Evolutionary conservation across 2,113 vertebrate species (phyloP).

Genomic region (Lampris megalopsis): DNA sequence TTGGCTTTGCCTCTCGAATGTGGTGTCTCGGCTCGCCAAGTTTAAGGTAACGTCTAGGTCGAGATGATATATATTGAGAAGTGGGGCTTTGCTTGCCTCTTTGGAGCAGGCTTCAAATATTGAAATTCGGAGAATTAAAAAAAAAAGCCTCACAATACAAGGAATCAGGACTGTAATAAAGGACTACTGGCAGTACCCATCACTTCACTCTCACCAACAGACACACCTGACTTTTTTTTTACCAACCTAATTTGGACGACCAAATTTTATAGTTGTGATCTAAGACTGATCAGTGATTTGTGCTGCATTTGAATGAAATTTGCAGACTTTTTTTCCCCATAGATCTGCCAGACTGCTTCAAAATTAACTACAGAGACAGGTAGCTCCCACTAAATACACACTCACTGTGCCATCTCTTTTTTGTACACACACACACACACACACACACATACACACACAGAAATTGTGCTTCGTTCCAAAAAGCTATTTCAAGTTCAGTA

Average conservation of each 20-base stretch:
- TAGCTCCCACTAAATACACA: slow-evolving; percentile 41
- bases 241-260: not conserved
- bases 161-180: not conserved
- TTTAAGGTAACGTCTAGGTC: no score
- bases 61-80: no score
- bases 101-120: no score
- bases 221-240: slow-evolving; percentile 1
- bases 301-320: slow-evolving; percentile 26
- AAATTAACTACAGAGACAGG: slow-evolving; percentile 49
- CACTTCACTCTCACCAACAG: not conserved
- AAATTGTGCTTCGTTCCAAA: no score
- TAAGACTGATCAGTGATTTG: not conserved
- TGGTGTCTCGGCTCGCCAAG: no score
- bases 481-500: no score
- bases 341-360: slow-evolving; percentile 58
- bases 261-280: not conserved
- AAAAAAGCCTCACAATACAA: not conserved
- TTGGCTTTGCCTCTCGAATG: no score
- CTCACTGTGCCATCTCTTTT: not conserved
- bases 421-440: not conserved
- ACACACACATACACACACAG: no score
- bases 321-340: slow-evolving; percentile 46
- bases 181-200: not conserved
- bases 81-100: no score
- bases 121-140: not conserved